Evolutionary conservation across 2,888 invertebrate genomes (phyloP).

Genomic region (Hydroisotoma schaefferi): DNA sequence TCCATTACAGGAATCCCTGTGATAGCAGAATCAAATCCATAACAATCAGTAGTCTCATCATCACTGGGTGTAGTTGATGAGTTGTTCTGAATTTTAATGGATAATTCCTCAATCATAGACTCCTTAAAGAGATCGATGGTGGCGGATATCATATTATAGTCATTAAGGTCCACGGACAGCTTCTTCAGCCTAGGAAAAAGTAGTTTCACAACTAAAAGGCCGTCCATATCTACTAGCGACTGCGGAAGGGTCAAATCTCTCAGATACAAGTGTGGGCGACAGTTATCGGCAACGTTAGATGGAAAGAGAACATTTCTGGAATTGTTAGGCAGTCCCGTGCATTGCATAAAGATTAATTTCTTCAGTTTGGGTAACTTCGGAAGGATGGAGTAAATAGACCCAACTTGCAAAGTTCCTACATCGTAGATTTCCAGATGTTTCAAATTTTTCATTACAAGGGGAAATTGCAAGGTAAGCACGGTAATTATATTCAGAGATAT

Average conservation of each 20-base stretch:
- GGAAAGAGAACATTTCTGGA: too few relatives aligned
- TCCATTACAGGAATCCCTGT: not conserved
- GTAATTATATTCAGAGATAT: not conserved
- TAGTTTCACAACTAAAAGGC: not conserved
- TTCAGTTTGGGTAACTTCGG: too few relatives aligned
- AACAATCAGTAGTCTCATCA: too few relatives aligned
- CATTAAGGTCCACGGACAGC: not conserved
- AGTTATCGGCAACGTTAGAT: too few relatives aligned
- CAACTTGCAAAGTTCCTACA: not conserved
- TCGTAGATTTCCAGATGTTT: not conserved
- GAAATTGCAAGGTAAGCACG: not conserved
- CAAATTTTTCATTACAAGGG: not conserved
- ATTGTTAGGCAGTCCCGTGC: too few relatives aligned
- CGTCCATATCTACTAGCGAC: not conserved
- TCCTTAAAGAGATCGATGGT: not conserved
- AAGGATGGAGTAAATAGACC: not conserved
- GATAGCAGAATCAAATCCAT: not conserved
- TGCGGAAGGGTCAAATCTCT: not conserved
- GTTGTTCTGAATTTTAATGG: not conserved
- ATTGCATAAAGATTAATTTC: too few relatives aligned
- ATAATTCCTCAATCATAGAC: not conserved
- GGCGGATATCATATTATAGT: not conserved
- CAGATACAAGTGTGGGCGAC: not conserved
- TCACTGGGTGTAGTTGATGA: too few relatives aligned
- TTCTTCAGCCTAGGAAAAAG: not conserved